Evolutionary conservation across 2,888 invertebrate species (phyloP).

Genomic region (Myathropa florea): DNA sequence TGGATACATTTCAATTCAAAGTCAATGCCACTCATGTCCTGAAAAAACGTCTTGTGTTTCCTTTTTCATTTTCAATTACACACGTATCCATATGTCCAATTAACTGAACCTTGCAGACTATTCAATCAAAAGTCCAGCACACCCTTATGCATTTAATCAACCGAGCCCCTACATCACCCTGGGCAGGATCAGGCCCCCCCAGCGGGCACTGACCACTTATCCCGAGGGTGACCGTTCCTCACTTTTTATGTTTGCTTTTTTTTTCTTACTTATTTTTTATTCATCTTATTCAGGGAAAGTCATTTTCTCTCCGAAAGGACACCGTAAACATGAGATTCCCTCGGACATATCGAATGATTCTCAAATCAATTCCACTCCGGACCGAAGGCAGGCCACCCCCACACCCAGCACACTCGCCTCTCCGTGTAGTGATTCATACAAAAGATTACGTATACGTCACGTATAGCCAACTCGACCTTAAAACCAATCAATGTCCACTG

Average conservation of each 20-base stretch:
- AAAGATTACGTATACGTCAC: constrained; percentile 56
- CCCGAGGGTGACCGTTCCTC: neutral
- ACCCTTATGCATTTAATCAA: neutral
- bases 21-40: neutral
- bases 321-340: constrained; percentile 5
- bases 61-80: neutral
- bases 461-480: constrained; percentile 55
- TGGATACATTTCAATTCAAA: neutral
- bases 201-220: neutral
- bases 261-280: constrained; percentile 44
- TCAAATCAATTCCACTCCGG: constrained; percentile 27
- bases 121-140: neutral
- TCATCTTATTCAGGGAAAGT: constrained; percentile 25
- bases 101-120: neutral
- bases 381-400: neutral
- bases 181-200: neutral
- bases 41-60: neutral
- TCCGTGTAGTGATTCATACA: neutral
- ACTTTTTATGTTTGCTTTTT: constrained; percentile 26
- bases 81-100: neutral
- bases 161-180: neutral
- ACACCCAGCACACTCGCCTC: neutral
- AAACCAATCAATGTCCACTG: constrained; percentile 59
- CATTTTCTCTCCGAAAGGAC: constrained; percentile 9
- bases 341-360: constrained; percentile 26